Evolutionary conservation across 2,888 invertebrate species (phyloP), one percentile per base, ranked within the genome.

Genomic region (Cryptus armator): DNA sequence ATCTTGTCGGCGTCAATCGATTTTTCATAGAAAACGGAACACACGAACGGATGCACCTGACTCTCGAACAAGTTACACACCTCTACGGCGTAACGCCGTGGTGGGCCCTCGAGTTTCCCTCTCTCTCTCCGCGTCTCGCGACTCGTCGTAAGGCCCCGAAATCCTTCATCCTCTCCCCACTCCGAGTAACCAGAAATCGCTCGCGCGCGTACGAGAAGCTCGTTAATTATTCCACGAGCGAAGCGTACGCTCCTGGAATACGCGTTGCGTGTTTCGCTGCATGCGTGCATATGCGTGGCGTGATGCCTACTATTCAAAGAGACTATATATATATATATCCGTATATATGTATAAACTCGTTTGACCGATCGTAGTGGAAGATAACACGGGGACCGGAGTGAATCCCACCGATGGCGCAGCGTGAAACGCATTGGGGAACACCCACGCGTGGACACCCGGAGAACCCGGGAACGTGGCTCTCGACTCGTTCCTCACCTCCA

Each of bases 211-310:
- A 79, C 67, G 71, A 70, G 62, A n/a, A 64, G 64, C 89, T 89
- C 87, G 89, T 89, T 90, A 89, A 89, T 90, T 89, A 90, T 90
- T 90, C 89, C 84, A 81, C 56, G 86, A 86, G 88, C 81, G 78
- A 87, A 83, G 71, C 84, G 87, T 89, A 89, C 87, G 87, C 89
- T 88, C 78, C 85, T 85, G 87, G 88, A 87, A 89, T 89, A 88
- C 89, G 86, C 87, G 86, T 85, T 78, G 86, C 86, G 84, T 75
- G 81, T 64, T 51, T 32, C 37, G 12, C 46, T 48, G 46, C 77
- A 44, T 74, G 66, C 66, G 81, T 81, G 83, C 83, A 59, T 74
- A 37, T 62, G 67, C 72, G 53, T 67, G 75, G 75, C 74, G 59
- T 59, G 48, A 75, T 74, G 43, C 59, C 46, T 76, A 75, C 44